phyloP scores from a whole-genome alignment of 2,888 invertebrate species.

The Zhengitettix transpicula region DNA sequence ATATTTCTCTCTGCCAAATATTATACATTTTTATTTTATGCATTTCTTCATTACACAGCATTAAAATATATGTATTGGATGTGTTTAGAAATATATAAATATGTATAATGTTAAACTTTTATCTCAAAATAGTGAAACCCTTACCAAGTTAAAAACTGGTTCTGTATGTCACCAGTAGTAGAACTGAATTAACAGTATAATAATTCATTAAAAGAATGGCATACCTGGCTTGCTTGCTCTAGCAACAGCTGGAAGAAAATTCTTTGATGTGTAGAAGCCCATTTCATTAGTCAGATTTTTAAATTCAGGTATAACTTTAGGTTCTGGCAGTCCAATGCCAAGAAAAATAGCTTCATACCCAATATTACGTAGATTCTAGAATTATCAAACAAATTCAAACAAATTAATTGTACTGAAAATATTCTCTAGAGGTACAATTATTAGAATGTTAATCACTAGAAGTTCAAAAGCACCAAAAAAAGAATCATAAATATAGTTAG shows the following conservation, averaged over 20 bases:
- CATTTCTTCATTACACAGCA: too few species aligned
- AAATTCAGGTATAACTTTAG: constrained; percentile 67
- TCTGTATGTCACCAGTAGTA: too few species aligned
- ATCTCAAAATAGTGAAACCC: too few species aligned
- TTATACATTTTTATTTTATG: too few species aligned
- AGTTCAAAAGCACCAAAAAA: too few species aligned
- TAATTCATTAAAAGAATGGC: not conserved
- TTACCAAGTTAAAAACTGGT: too few species aligned
- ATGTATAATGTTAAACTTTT: too few species aligned
- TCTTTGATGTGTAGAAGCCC: constrained; percentile 93
- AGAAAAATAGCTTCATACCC: constrained; percentile 68
- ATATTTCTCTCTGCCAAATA: too few species aligned
- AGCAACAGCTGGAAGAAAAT: constrained; percentile 77
- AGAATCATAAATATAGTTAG: too few species aligned
- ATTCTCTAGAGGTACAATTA: not conserved
- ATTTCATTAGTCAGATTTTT: constrained; percentile 50
- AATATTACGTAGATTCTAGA: constrained; percentile 44
- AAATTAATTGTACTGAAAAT: not conserved
- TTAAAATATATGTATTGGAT: too few species aligned
- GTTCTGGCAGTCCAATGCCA: constrained; percentile 79
- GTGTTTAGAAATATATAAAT: too few species aligned
- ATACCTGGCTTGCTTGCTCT: constrained; percentile 73
- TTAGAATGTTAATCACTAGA: not conserved
- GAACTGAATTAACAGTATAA: too few species aligned
- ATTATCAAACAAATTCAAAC: not conserved